Conservation (phyloP, 2,113 vertebrate genomes). For the Lucifuga dentata region DNA sequence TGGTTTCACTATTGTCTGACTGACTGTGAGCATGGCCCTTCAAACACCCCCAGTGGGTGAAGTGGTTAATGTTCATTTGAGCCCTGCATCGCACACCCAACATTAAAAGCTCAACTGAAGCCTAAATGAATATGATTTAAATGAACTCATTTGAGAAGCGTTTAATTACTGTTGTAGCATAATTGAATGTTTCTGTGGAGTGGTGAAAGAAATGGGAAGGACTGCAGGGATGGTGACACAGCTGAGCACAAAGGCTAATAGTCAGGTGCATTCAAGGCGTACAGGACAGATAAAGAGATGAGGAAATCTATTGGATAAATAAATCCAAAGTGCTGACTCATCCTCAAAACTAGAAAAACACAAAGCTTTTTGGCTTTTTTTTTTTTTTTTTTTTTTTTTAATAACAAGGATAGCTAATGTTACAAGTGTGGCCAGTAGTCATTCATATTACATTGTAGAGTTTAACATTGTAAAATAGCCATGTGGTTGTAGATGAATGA, state of each 20-base stretch:
- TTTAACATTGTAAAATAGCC: not conserved
- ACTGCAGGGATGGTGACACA: constrained; percentile 46
- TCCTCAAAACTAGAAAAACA: not conserved
- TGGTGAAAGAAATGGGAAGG: constrained; percentile 76
- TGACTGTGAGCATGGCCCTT: constrained; percentile 63
- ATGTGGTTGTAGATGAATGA: not conserved
- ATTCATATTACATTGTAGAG: not conserved
- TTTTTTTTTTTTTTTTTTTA: too few species aligned
- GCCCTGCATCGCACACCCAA: constrained; percentile 50
- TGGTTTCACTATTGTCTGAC: constrained; percentile 72
- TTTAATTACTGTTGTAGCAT: constrained; percentile 78
- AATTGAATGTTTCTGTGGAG: constrained; percentile 81
- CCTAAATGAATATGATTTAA: constrained; percentile 81
- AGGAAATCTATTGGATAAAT: constrained; percentile 33
- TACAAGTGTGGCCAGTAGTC: too few species aligned
- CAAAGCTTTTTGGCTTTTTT: too few species aligned
- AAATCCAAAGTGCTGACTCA: constrained; percentile 44
- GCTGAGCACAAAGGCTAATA: constrained; percentile 48
- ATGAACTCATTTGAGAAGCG: constrained; percentile 77
- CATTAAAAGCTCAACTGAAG: constrained; percentile 69
- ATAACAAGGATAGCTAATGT: too few species aligned
- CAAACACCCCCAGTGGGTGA: constrained; percentile 62
- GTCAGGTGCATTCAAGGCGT: constrained; percentile 33
- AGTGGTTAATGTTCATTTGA: constrained; percentile 62
- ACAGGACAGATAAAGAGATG: constrained; percentile 34